Evolutionary conservation across 2,797 vertebrate genomes (phyloP), one percentile per base, ranked within the genome.

Genomic region (Anisognathus igniventris): DNA sequence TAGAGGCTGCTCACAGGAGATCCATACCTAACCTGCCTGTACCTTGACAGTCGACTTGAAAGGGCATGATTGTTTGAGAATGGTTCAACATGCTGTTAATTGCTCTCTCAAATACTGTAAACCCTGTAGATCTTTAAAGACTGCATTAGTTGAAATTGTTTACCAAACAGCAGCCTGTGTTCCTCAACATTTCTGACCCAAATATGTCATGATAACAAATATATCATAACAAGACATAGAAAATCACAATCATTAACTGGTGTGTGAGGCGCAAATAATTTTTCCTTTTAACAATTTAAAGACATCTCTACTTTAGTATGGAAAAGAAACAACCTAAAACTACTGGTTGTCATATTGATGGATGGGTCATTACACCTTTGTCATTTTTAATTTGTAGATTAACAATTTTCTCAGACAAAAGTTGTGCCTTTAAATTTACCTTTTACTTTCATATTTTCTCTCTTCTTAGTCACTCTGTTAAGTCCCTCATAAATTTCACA

Each of bases 211-310:
- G 24, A 31, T 92, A 97, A 91, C 58, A 92, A 95, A 96, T 33
- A 79, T 83, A 68, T 94, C 23, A 4, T 54, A 67, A 39, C 75
- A 90, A 91, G 65, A 95, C 81, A 33, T 62, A 90, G 94, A 78
- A 96, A 97, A 97, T 97, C 91, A 93, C 28, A 85, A 65, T 95
- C 95, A 86, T 97, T 97, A 96, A 77, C 54, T 91, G 65, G 45
- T 64, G 10, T 92, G 50, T 11, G 21, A 92, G 28, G 51, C 77
- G 93, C 47, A 79, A 77, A 73, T 94, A 68, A 47, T 90, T 92
- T 93, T 84, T 70, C 14, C 70, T 90, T 95, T 94, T 80, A 93
- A 73, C 85, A 89, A 56, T 94, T 90, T 89, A 68, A 91, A 91
- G 81, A 25, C 27, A 20, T 62, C 8, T 75, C 44, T 77, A 39